phyloP scores from a whole-genome alignment of 2,888 invertebrate genomes.

The Drepanosiphum platanoidis region DNA sequence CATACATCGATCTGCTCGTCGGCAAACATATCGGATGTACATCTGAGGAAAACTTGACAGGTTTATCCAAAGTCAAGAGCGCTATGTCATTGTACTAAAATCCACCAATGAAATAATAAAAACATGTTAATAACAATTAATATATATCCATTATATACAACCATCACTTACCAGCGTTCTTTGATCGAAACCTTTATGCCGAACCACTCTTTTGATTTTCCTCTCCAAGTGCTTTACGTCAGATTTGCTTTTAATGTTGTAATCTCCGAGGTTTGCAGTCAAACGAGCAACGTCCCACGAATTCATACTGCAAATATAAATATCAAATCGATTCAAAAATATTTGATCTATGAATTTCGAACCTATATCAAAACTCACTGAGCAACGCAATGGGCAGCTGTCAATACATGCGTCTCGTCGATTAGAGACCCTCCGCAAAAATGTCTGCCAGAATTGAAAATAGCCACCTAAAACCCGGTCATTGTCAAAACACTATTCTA shows the following conservation, averaged over 20 bases:
- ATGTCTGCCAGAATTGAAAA: conserved; percentile 84
- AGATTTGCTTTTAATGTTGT: conserved; percentile 80
- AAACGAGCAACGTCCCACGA: conserved; percentile 87
- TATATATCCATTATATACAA: not conserved
- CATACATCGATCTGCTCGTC: conserved; percentile 70
- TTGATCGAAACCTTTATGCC: conserved; percentile 85
- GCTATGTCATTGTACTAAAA: conserved; percentile 84
- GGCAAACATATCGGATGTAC: conserved; percentile 85
- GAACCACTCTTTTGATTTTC: conserved; percentile 83
- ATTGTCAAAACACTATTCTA: not conserved
- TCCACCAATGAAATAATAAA: conserved; percentile 10
- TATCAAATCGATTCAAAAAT: not conserved
- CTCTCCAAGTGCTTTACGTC: conserved; percentile 83
- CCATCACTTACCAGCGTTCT: conserved; percentile 76
- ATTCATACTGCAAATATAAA: conserved; percentile 77
- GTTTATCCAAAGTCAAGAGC: conserved; percentile 80
- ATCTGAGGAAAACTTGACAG: conserved; percentile 77
- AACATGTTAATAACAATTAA: not conserved
- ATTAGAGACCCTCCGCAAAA: conserved; percentile 90
- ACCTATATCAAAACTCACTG: conserved; percentile 73
- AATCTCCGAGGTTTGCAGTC: conserved; percentile 83
- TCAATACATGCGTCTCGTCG: conserved; percentile 80
- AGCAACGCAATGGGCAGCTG: conserved; percentile 89
- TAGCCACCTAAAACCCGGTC: conserved; percentile 71
- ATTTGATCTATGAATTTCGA: not conserved